A percentile compares a stretch with the other conserved stretches of the same genome.
These are phyloP conservation scores for Teleiodes luculella DNA, from an alignment of 2,888 invertebrate genomes.

Conservation along the genomic window DNA sequence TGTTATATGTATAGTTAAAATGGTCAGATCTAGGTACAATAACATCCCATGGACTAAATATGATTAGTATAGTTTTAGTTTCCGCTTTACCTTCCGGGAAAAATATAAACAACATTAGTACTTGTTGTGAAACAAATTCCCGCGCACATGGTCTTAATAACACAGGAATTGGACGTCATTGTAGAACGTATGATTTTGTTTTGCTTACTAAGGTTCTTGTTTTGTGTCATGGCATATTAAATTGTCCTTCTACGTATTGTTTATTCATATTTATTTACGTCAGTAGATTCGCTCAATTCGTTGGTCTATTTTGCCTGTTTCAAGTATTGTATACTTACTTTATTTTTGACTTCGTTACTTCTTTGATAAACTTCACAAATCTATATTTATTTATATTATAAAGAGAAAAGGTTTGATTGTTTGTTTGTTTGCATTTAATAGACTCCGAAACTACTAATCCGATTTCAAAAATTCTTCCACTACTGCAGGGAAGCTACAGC, in stretches of 20 bases:
- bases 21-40: too few species aligned
- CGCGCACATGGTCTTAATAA: background rate
- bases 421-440: too few species aligned
- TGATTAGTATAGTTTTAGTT: background rate
- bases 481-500: too few species aligned
- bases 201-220: background rate
- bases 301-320: background rate
- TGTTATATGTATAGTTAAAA: too few species aligned
- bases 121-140: background rate
- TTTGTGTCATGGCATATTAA: background rate
- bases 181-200: background rate
- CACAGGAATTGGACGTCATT: background rate
- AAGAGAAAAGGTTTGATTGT: slow-evolving; percentile 21
- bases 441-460: too few species aligned
- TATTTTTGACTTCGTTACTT: slow-evolving; percentile 18
- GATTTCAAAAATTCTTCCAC: too few species aligned
- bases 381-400: background rate
- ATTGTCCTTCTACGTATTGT: background rate
- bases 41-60: too few species aligned
- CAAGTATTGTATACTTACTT: background rate
- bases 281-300: background rate
- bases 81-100: background rate
- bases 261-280: background rate
- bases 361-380: slow-evolving; percentile 9
- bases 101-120: background rate